Base-by-base conservation (phyloP, 2,797 vertebrate genomes). In the Eulemur mongoz region DNA sequence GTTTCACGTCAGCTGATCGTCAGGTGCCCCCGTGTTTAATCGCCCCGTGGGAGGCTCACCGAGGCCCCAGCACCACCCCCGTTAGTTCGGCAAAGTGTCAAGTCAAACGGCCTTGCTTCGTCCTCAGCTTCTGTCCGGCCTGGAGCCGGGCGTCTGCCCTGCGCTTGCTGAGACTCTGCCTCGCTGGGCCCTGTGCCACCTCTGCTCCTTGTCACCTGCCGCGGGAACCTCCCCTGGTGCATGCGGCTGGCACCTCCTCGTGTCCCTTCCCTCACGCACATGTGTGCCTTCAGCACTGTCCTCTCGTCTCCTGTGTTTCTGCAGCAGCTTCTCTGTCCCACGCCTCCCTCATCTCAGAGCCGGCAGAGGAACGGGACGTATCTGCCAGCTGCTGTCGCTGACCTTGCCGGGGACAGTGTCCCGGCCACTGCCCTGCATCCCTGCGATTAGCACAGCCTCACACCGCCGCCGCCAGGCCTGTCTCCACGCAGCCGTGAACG, bases 401-500 rank as follows among this genome's bases (percentile, higher is more conserved):
- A 1, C 43, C 73, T 38, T 17, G 79, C 30, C 12, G 25, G 57
- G 25, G 86, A 91, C 52, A 73, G 70, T 65, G 65, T 30, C 18
- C 6, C 63, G 63, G 23, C 13, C 63, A 32, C 15, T 25, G 17
- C 30, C 30, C 40, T 75, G 12, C 8, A 7, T 75, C 75, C 70
- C 67, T 4, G 32, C 59, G 45, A 86, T 75, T 63, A 93, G 40
- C 54, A 35, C 69, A 82, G 52, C 30, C 17, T 94, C 91, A 61
- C 22, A 63, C 17, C 23, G 20, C 13, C 9, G 30, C 52, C 95
- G 63, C 78, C 93, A 89, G 96, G 54, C 20, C 54, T 94, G 72
- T 65, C 91, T 95, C 87, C 63, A 81, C 81, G 89, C 52, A 78
- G 91, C 93, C 92, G 40, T 48, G 32, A 91, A 94, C 83, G 50